These are phyloP conservation scores for Cryptophagus acutangulus DNA, from an alignment of 2,888 invertebrate species.

Conservation along the genomic window DNA sequence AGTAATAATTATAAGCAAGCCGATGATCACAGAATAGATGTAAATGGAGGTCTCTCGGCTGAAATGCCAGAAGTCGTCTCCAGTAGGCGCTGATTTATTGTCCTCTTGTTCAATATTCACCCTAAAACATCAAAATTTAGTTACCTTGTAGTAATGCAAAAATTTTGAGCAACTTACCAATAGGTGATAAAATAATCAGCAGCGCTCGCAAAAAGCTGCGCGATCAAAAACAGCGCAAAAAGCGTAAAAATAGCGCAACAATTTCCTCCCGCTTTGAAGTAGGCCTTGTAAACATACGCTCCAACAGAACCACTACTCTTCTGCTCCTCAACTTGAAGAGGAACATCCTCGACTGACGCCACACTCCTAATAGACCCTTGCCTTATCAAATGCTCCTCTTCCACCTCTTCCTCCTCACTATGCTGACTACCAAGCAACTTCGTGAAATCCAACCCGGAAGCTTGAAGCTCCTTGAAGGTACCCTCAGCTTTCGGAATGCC, in stretches of 20 bases:
- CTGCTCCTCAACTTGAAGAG: slow-evolving; percentile 54
- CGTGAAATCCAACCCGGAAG: slow-evolving; percentile 73
- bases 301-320: slow-evolving; percentile 57
- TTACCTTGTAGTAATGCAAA: background rate
- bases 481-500: slow-evolving; percentile 58
- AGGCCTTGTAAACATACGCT: slow-evolving; percentile 59
- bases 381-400: slow-evolving; percentile 31
- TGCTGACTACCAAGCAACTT: slow-evolving; percentile 56
- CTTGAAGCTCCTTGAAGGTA: slow-evolving; percentile 66
- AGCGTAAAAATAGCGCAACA: slow-evolving; percentile 59
- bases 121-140: slow-evolving; percentile 27
- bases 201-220: slow-evolving; percentile 71
- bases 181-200: slow-evolving; percentile 78
- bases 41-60: slow-evolving; percentile 40
- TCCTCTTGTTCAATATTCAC: slow-evolving; percentile 37
- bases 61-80: slow-evolving; percentile 39
- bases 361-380: slow-evolving; percentile 53
- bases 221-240: slow-evolving; percentile 58
- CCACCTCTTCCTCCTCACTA: slow-evolving; percentile 41
- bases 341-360: slow-evolving; percentile 39
- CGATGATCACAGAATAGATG: slow-evolving; percentile 46
- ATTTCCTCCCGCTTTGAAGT: slow-evolving; percentile 71
- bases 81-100: slow-evolving; percentile 4
- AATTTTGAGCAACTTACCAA: slow-evolving; percentile 54
- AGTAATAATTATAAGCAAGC: slow-evolving; percentile 46